phyloP scores from a whole-genome alignment of 2,888 invertebrate species.

The Plagodis pulveraria region DNA sequence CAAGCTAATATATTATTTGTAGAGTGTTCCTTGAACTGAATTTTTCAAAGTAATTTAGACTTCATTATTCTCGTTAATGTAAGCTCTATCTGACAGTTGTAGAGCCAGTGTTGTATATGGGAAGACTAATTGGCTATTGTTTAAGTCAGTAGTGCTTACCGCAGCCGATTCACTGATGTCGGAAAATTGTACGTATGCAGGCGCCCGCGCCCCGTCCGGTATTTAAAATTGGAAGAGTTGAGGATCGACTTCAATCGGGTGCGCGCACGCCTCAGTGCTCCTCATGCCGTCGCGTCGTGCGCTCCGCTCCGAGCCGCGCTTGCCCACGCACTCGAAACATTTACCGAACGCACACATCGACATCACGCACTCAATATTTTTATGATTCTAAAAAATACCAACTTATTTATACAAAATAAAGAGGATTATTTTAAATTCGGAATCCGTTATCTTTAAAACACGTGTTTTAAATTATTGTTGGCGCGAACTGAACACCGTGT shows the following conservation, averaged over 20 bases:
- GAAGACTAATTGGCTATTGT: constrained; percentile 25
- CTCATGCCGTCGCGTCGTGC: constrained; percentile 77
- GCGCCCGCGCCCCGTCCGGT: constrained; percentile 59
- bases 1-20: too few relatives aligned
- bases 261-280: constrained; percentile 77
- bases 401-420: constrained; percentile 54
- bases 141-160: constrained; percentile 8
- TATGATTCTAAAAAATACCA: constrained; percentile 45
- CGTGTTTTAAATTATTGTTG: constrained; percentile 75
- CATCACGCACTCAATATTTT: constrained; percentile 34
- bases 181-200: constrained; percentile 62
- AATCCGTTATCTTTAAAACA: constrained; percentile 64
- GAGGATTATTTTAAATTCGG: constrained; percentile 48
- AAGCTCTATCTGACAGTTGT: constrained; percentile 21
- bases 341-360: constrained; percentile 62
- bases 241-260: constrained; percentile 56
- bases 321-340: constrained; percentile 60
- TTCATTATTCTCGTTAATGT: constrained; percentile 19
- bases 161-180: constrained; percentile 40
- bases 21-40: constrained; percentile 2
- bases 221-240: constrained; percentile 77
- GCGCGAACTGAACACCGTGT: constrained; percentile 70
- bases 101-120: constrained; percentile 20
- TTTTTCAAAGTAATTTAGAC: constrained; percentile 13
- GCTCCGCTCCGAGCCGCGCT: constrained; percentile 67